Evolutionary conservation across 2,113 vertebrate species (phyloP).

Genomic region (Chauna torquata): DNA sequence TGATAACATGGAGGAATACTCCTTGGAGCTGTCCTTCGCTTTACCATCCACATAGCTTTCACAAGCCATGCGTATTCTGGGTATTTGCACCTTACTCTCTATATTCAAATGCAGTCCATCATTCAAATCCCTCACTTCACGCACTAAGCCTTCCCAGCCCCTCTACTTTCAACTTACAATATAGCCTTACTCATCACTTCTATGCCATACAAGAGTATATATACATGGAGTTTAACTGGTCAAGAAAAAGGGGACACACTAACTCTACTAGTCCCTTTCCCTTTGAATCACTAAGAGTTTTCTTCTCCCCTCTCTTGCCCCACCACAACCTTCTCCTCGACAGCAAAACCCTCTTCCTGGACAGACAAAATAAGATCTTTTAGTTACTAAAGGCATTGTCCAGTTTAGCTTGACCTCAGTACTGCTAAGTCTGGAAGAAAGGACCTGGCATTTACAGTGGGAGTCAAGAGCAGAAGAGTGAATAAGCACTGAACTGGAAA

Average conservation of each 20-base stretch:
- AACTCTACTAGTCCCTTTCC: not conserved
- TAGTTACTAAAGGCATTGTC: not conserved
- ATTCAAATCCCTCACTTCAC: not conserved
- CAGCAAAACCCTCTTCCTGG: not conserved
- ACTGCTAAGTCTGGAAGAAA: not conserved
- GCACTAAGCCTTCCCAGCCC: not conserved
- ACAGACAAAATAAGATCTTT: not conserved
- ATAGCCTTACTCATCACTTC: not conserved
- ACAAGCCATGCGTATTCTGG: not conserved
- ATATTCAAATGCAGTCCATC: not conserved
- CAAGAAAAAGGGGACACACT: not conserved
- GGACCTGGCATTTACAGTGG: not conserved
- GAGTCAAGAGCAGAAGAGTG: not conserved
- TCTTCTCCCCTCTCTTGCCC: rapidly evolving
- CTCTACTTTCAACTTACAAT: not conserved
- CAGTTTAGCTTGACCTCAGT: not conserved
- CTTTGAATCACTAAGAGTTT: not conserved
- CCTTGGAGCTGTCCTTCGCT: not conserved
- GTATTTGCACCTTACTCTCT: not conserved
- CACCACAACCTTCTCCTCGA: not conserved
- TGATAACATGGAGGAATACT: not conserved
- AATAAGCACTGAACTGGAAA: not conserved
- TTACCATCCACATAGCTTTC: not conserved
- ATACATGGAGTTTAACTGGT: not conserved
- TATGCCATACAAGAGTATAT: not conserved